Evolutionary conservation across 2,113 vertebrate genomes (phyloP), one percentile per base, ranked within the genome.

Genomic region (Haliaeetus leucogaster): DNA sequence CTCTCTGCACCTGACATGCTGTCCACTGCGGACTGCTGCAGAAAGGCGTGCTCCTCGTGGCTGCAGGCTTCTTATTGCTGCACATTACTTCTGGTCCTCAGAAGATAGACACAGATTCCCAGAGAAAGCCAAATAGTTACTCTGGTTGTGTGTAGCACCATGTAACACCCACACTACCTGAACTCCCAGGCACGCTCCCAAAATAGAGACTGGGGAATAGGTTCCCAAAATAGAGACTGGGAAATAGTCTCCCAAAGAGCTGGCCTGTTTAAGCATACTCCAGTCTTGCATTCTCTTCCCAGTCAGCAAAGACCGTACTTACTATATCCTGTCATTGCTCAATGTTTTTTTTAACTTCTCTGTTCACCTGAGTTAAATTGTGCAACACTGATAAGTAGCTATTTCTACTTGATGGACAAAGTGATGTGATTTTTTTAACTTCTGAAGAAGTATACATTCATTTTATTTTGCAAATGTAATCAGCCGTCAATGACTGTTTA

Each of bases 41-140:
- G 62, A 26, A 25, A 14, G 17, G 8, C 2, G 0, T 83, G 59
- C n/a, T 82, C 19, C 42, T 36, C 1, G 0, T 43, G 9, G 22
- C 66, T 59, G 13, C 50, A 61, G 26, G 16, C 25, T 73, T 78
- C 36, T n/a, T 70, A 23, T 2, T 38, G 43, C 61, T 80, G 38
- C n/a, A 61, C 19, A 4, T 62, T 36, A 30, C 6, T 16, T 52
- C 19, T 55, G 32, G 2, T 63, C 7, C 76, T 62, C 32, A 40
- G 43, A 82, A 86, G 48, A 23, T 0, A 50, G 32, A 20, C 1
- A 2, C 15, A 36, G 50, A 9, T 85, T 72, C 8, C 13, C 19
- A 32, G 32, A 40, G 43, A 50, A 91, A 40, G 9, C 17, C 21
- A 18, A 22, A 40, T 14, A 43, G 22, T 30, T 53, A 6, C 10